A percentile compares a stretch with the other conserved stretches of the same genome.
These are phyloP conservation scores for Ceratina calcarata DNA, from an alignment of 1,140 invertebrate species.

Conservation along the genomic window DNA sequence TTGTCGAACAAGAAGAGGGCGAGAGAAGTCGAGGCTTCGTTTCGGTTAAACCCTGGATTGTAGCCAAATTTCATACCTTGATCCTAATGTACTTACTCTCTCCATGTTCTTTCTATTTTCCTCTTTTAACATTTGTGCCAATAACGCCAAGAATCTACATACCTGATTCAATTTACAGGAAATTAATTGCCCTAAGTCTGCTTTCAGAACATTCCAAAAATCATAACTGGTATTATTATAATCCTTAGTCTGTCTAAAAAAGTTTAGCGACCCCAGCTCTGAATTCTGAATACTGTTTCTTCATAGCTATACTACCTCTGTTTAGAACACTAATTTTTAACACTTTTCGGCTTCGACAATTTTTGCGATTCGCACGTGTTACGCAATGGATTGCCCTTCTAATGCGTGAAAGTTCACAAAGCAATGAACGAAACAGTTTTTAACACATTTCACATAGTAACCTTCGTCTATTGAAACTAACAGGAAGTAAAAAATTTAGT, in stretches of 20 bases:
- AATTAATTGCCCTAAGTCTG: too few relatives aligned
- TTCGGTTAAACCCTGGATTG: constrained; percentile 12
- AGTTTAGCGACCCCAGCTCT: too few relatives aligned
- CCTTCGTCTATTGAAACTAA: not conserved
- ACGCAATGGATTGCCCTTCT: not conserved
- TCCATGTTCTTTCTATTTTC: constrained; percentile 45
- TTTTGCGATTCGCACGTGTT: not conserved
- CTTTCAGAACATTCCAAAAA: too few relatives aligned
- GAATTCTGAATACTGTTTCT: not conserved
- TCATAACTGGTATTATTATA: too few relatives aligned
- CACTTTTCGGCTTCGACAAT: not conserved
- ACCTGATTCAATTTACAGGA: constrained; percentile 53
- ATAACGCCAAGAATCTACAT: constrained; percentile 43
- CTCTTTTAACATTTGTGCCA: constrained; percentile 18
- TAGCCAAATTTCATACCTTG: constrained; percentile 33
- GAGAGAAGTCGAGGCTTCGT: not conserved
- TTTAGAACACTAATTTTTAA: not conserved
- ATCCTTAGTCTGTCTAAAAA: too few relatives aligned
- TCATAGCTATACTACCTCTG: not conserved
- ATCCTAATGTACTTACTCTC: constrained; percentile 37
- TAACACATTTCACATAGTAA: too few relatives aligned
- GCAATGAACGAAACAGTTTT: not conserved
- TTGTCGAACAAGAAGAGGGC: not conserved
- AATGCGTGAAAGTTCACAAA: not conserved
- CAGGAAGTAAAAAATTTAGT: not conserved